Evolutionary conservation across 2,888 invertebrate genomes (phyloP).

Genomic region (Autographa pulchrina): DNA sequence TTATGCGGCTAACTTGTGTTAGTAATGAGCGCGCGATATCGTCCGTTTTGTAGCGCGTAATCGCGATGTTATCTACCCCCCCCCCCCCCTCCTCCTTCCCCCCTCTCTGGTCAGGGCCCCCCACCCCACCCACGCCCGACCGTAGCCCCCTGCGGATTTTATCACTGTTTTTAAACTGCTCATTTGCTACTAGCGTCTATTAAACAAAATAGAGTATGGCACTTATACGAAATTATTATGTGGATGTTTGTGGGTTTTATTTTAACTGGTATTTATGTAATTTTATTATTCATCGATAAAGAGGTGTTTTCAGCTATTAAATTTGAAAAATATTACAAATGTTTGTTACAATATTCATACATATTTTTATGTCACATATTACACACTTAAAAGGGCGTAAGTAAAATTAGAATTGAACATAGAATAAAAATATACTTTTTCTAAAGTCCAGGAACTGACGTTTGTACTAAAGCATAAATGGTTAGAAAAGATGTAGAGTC

Average conservation of each 20-base stretch:
- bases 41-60: slow-evolving; percentile 87
- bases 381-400: no score
- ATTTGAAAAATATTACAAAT: neutral
- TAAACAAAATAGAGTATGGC: slow-evolving; percentile 24
- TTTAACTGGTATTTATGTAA: neutral
- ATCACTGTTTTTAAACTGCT: slow-evolving; percentile 58
- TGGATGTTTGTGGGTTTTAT: neutral
- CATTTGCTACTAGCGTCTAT: slow-evolving; percentile 60
- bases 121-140: slow-evolving; percentile 66
- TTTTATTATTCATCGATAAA: neutral
- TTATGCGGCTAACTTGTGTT: slow-evolving; percentile 76
- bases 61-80: slow-evolving; percentile 75
- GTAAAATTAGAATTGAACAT: no score
- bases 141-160: slow-evolving; percentile 71
- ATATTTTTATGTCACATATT: no score
- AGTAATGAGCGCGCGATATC: slow-evolving; percentile 82
- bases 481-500: no score
- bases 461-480: no score
- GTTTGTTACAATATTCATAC: no score
- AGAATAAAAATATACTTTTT: no score
- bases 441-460: no score
- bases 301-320: neutral
- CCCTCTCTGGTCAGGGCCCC: slow-evolving; percentile 40
- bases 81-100: slow-evolving; percentile 41
- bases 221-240: slow-evolving; percentile 4